Percentiles rank a stretch among this genome's conserved stretches.
Conservation (phyloP, 2,113 vertebrate species). For the Falcunculus frontatus region DNA sequence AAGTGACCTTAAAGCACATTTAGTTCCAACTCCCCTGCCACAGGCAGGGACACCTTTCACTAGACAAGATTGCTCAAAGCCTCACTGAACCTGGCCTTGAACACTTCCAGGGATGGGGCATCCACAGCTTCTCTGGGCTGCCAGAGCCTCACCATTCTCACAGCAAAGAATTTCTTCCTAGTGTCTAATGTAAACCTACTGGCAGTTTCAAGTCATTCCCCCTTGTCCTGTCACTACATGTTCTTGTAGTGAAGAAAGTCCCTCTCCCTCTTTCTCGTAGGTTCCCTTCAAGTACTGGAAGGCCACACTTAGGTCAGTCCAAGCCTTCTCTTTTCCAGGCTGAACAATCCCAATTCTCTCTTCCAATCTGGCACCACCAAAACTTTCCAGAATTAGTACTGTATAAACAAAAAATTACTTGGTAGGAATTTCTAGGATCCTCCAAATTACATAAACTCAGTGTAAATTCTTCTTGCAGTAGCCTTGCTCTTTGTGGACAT, state of each 20-base stretch:
- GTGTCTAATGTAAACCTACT: neutral
- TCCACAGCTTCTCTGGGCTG: neutral
- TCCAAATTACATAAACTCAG: neutral
- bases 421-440: neutral
- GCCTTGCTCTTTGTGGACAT: neutral
- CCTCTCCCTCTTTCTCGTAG: rapidly evolving
- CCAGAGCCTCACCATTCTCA: neutral
- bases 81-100: neutral
- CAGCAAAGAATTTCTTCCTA: neutral
- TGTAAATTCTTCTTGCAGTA: neutral
- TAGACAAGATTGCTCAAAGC: neutral
- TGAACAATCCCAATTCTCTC: neutral
- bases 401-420: neutral
- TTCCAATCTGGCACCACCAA: neutral
- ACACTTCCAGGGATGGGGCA: neutral
- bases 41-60: neutral
- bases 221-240: neutral
- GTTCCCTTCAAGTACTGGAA: neutral
- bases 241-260: neutral
- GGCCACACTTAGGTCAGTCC: neutral
- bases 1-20: neutral
- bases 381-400: neutral
- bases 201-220: neutral
- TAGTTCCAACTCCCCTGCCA: neutral
- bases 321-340: neutral